Evolutionary conservation across 2,797 vertebrate species (phyloP).

Genomic region (Pseudocheirus occidentalis): DNA sequence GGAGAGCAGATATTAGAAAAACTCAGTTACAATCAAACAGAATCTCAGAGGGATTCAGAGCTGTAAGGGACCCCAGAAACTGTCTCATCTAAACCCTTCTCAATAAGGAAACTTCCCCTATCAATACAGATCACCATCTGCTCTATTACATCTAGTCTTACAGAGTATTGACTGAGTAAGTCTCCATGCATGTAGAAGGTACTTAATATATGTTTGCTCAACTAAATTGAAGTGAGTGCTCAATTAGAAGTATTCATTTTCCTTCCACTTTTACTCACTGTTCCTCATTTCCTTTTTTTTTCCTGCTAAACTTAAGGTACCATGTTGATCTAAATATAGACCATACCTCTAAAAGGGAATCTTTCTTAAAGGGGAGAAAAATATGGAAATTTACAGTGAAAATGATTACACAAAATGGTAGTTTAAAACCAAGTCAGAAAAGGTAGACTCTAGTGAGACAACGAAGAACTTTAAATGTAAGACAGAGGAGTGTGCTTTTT

Average conservation of each 20-base stretch:
- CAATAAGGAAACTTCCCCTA: not conserved
- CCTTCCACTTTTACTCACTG: not conserved
- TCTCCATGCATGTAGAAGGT: not conserved
- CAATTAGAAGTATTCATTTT: not conserved
- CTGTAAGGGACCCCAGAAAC: not conserved
- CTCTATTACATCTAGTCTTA: not conserved
- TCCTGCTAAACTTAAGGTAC: not conserved
- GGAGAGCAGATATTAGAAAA: not conserved
- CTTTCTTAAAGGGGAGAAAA: not conserved
- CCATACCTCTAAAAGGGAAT: not conserved
- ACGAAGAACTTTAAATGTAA: not conserved
- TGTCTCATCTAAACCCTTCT: not conserved
- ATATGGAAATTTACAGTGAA: not conserved
- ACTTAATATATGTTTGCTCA: not conserved
- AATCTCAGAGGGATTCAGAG: not conserved
- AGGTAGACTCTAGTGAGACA: not conserved
- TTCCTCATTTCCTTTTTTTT: not conserved
- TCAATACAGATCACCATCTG: not conserved
- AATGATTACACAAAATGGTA: not conserved
- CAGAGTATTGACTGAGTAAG: not conserved
- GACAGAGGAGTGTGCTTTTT: not conserved
- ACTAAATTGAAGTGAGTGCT: not conserved
- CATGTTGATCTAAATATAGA: not conserved
- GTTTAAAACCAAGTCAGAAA: not conserved
- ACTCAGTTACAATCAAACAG: not conserved